Percentiles rank a stretch among this genome's conserved stretches.
These are phyloP conservation scores for Hyles euphorbiae DNA, from an alignment of 1,140 invertebrate genomes.

Conservation along the genomic window DNA sequence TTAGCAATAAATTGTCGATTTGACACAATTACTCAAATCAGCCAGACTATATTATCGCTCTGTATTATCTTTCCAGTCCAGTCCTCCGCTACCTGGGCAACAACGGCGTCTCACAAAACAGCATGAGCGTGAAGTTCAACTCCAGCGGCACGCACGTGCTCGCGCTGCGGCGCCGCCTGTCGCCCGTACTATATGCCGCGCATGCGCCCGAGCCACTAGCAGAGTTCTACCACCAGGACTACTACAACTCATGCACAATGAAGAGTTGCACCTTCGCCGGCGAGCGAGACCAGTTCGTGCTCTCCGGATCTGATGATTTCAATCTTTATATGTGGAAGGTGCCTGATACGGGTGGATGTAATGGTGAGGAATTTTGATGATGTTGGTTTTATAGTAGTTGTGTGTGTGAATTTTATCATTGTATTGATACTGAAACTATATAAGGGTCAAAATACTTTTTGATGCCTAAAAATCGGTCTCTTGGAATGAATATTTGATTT, in stretches of 20 bases:
- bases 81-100: slow-evolving; percentile 83
- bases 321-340: slow-evolving; percentile 96
- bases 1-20: too few relatives aligned
- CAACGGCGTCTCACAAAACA: slow-evolving; percentile 81
- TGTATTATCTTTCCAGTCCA: slow-evolving; percentile 68
- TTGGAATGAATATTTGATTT: too few relatives aligned
- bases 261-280: slow-evolving; percentile 97
- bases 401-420: background rate
- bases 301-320: slow-evolving; percentile 96
- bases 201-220: slow-evolving; percentile 81
- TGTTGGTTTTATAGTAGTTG: background rate
- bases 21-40: too few relatives aligned
- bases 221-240: slow-evolving; percentile 93
- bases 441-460: too few relatives aligned
- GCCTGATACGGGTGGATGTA: slow-evolving; percentile 76
- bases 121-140: slow-evolving; percentile 95
- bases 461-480: too few relatives aligned
- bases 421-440: too few relatives aligned
- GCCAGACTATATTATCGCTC: too few relatives aligned
- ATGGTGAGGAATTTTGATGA: slow-evolving; percentile 56
- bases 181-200: slow-evolving; percentile 88
- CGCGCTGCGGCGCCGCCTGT: slow-evolving; percentile 88
- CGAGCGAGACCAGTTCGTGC: slow-evolving; percentile 89
- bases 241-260: slow-evolving; percentile 98
- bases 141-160: slow-evolving; percentile 85